Evolutionary conservation across 2,888 invertebrate species (phyloP), one percentile per base, ranked within the genome.

Genomic region (Ectemnius cavifrons): DNA sequence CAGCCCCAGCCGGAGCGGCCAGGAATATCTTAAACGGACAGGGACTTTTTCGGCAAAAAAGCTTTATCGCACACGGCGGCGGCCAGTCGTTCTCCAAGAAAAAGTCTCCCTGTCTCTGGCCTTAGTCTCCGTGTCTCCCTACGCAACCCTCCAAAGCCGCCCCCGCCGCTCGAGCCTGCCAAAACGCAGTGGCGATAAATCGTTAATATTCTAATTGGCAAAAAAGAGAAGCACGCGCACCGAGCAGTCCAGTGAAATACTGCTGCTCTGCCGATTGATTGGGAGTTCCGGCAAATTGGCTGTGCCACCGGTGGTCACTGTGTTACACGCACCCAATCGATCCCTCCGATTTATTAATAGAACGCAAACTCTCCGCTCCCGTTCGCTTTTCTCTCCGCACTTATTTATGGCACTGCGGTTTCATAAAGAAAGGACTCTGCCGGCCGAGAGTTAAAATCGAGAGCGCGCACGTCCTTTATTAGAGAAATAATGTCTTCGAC

Each of bases 11-110:
- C 81, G 86, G 84, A 86, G 84, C 81, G 84, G 87, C 86, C 85
- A 61, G 82, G 87, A 89, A 89, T 90, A 89, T 90, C 87, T 89
- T 88, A 86, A 87, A 87, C 81, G 83, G 77, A 75, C 81, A 79
- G 80, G 82, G 83, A 86, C 84, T 87, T 89, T 89, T 85, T 84
- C 80, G 83, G 83, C 83, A 84, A 87, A 87, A 88, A 86, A 37
- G 8, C 81, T 88, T 86, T 82, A 86, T 86, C 84, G 73, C 75
- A 72, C 77, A 71, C 71, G 46, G 74, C 67, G 68, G 68, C 52
- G 58, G 62, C 47, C 73, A 77, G 37, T 37, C 37, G 37, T 37
- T 37, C 37, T 8, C 8, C 37, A 8, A 6, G 37, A 37, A 11
- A 37, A 37, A 37, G 37, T 37, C 37, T 37, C 37, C 37, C 37